Evolutionary conservation across 2,797 vertebrate species (phyloP).

Genomic region (Odontamblyopus lacepedii): DNA sequence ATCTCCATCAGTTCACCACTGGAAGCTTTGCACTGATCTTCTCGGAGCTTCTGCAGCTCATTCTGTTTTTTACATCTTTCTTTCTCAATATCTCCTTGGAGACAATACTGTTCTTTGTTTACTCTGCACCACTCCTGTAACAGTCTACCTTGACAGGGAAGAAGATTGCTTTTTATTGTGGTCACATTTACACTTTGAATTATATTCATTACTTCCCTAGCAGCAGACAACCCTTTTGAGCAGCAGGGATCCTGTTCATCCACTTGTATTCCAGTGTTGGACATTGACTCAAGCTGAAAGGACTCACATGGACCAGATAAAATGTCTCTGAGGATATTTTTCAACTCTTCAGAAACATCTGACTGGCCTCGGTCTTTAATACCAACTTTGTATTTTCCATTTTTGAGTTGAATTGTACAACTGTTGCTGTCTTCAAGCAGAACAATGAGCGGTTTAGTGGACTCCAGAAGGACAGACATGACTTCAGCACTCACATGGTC

Average conservation of each 20-base stretch:
- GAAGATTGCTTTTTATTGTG: constrained; percentile 65
- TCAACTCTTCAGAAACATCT: constrained; percentile 60
- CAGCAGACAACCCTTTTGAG: constrained; percentile 60
- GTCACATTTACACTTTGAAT: constrained; percentile 41
- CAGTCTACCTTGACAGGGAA: constrained; percentile 77
- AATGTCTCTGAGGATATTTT: constrained; percentile 27
- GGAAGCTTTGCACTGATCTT: constrained; percentile 48
- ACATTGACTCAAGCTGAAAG: constrained; percentile 55
- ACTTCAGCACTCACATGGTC: constrained; percentile 13
- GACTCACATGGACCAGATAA: constrained; percentile 21
- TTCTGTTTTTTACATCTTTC: constrained; percentile 58
- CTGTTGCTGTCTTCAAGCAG: constrained; percentile 60
- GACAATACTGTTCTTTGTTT: constrained; percentile 73
- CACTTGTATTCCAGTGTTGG: constrained; percentile 42
- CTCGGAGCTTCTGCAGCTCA: constrained; percentile 39
- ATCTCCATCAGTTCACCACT: constrained; percentile 58
- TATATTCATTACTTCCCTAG: constrained; percentile 29
- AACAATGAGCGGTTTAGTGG: constrained; percentile 62
- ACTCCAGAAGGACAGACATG: constrained; percentile 32
- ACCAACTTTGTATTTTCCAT: constrained; percentile 56
- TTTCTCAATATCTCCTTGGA: constrained; percentile 69
- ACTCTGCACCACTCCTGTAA: constrained; percentile 77
- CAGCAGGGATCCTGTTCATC: constrained; percentile 66
- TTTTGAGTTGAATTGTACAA: accelerated
- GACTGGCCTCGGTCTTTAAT: constrained; percentile 69